A percentile compares a stretch with the other conserved stretches of the same genome.
phyloP scores from a whole-genome alignment of 2,113 vertebrate species.

The Phainopepla nitens region DNA sequence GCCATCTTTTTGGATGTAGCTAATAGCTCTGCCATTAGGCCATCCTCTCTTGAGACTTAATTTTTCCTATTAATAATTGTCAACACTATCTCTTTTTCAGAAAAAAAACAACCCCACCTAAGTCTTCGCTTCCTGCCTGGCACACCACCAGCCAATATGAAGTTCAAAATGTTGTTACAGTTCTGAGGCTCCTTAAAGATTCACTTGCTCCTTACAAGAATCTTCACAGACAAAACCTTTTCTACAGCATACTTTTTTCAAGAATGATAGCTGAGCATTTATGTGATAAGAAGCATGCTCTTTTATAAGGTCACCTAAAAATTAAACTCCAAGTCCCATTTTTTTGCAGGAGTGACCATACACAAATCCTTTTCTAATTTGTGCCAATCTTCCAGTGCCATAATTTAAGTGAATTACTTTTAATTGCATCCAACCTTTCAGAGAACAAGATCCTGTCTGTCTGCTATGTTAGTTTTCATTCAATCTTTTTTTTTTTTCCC shows the following conservation, averaged over 20 bases:
- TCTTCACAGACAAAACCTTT: background rate
- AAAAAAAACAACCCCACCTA: conserved; percentile 42
- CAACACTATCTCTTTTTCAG: conserved; percentile 45
- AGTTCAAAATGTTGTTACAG: background rate
- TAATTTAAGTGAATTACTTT: conserved; percentile 18
- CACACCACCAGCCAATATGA: background rate
- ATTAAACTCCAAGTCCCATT: background rate
- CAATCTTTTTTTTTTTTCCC: background rate
- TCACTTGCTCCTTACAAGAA: background rate
- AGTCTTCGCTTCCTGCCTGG: background rate
- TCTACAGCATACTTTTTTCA: background rate
- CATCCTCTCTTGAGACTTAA: background rate
- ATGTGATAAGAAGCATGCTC: background rate
- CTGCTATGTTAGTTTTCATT: background rate
- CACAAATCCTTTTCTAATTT: background rate
- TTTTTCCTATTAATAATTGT: conserved; percentile 55
- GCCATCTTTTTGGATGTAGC: background rate
- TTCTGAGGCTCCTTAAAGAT: background rate
- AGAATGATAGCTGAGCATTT: background rate
- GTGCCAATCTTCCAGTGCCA: background rate
- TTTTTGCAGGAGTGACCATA: background rate
- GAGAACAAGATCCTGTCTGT: background rate
- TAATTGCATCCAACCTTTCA: background rate
- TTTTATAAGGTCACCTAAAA: background rate
- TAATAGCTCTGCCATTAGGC: conserved; percentile 41